Percentiles rank a stretch among this genome's conserved stretches.
These are phyloP conservation scores for Tangara arthus DNA, from an alignment of 2,797 vertebrate genomes.

Conservation along the genomic window DNA sequence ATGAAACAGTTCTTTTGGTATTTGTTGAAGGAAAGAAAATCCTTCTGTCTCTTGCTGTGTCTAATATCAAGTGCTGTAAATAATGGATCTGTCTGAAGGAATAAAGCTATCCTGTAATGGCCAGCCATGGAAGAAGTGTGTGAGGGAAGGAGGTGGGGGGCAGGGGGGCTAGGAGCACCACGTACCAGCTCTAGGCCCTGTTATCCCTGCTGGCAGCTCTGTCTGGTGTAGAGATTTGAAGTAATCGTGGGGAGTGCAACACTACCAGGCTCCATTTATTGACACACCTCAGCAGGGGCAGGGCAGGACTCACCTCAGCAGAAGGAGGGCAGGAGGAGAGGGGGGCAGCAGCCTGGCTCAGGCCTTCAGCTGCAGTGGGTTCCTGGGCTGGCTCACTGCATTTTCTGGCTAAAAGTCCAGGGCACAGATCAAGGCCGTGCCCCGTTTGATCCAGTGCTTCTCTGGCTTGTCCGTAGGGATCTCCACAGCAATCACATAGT, in stretches of 20 bases:
- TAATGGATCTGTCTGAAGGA: slow-evolving; percentile 64
- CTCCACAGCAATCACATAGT: slow-evolving; percentile 88
- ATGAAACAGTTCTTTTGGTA: slow-evolving; percentile 19
- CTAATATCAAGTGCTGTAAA: slow-evolving; percentile 64
- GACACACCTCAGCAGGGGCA: background rate
- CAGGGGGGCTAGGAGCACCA: fast-evolving
- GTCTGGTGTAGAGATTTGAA: background rate
- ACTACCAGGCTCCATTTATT: background rate
- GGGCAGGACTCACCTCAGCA: background rate
- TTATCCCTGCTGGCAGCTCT: background rate
- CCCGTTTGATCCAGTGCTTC: slow-evolving; percentile 89
- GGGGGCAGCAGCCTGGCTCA: fast-evolving
- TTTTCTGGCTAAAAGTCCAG: slow-evolving; percentile 82
- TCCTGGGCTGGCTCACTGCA: background rate
- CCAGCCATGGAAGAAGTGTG: background rate
- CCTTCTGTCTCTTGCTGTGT: slow-evolving; percentile 35
- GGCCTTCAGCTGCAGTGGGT: background rate
- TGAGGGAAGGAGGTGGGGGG: fast-evolving
- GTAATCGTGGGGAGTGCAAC: background rate
- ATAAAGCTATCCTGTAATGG: slow-evolving; percentile 67
- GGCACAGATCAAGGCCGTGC: slow-evolving; percentile 88
- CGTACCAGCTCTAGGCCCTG: fast-evolving
- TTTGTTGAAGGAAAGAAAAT: slow-evolving; percentile 40
- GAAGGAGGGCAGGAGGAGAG: background rate
- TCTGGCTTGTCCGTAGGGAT: slow-evolving; percentile 79